These are phyloP conservation scores for Dexiosoma caninum DNA, from an alignment of 2,888 invertebrate genomes.

Conservation along the genomic window DNA sequence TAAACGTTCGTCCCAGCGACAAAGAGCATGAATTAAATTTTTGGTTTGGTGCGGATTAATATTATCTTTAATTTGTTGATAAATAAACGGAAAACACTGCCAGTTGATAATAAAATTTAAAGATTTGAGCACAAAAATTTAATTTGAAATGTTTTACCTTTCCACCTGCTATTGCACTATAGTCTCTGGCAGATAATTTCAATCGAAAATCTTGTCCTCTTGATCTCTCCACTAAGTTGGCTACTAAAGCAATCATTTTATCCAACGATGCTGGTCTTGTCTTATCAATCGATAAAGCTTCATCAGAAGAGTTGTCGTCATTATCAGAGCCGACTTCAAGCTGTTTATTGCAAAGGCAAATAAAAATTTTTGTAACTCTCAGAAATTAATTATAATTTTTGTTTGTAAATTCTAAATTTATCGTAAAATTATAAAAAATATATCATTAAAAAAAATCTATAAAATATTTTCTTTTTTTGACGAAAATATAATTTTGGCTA, in stretches of 20 bases:
- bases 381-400: no score
- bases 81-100: slow-evolving; percentile 93
- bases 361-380: no score
- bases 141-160: slow-evolving; percentile 80
- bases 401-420: no score
- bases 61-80: slow-evolving; percentile 95
- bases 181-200: slow-evolving; percentile 87
- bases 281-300: slow-evolving; percentile 81
- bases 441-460: no score
- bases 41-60: slow-evolving; percentile 94
- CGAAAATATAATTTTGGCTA: no score
- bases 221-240: slow-evolving; percentile 92
- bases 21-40: slow-evolving; percentile 93
- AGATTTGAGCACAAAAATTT: not conserved
- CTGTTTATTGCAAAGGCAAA: slow-evolving; percentile 63
- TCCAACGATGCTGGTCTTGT: slow-evolving; percentile 93
- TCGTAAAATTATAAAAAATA: no score
- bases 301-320: slow-evolving; percentile 79
- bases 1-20: slow-evolving; percentile 92
- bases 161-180: slow-evolving; percentile 89
- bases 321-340: slow-evolving; percentile 78
- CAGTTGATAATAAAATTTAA: not conserved
- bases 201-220: slow-evolving; percentile 87
- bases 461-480: no score
- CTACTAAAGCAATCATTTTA: slow-evolving; percentile 96